Evolutionary conservation across 23 tunicate genomes (phyloP), one percentile per base, ranked within the genome.

Genomic region (Aplidium turbinatum): DNA sequence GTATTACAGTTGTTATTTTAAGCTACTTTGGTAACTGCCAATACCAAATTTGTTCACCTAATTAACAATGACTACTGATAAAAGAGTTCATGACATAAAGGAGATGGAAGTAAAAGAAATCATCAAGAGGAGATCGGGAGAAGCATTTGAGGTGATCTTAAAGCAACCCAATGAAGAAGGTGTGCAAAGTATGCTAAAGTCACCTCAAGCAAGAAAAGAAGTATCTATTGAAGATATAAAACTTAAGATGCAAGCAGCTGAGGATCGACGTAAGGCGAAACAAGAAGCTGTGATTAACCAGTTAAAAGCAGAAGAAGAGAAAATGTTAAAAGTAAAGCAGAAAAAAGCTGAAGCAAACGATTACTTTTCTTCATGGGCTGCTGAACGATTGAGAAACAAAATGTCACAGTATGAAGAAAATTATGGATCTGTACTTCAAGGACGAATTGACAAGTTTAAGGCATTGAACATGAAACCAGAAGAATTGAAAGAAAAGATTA

Each of bases 301-400:
- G 18, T 55, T 64, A 4, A 84, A 84, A 35, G 57, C 82, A 20
- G 90, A 84, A 65, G 90, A 84, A 40, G 82, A 75, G 47, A 84
- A 84, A 47, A 55, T 84, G 31, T 40, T 75, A 19, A 76, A 84
- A 33, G 90, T 47, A 3, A 75, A 84, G 47, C 82, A 75, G 77
- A 84, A 84, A 53, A 84, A 76, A 68, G 77, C 82, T 19, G 82
- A 84, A 55, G 90, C 66, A 1, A 61, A 84, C 48, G 90, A 84
- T 21, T 34, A 39, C 11, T 84, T 84, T 35, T 38, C 47, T 16
- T 71, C 47, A 24, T 72, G 66, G 82, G 90, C 79, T 7, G 76
- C 76, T 21, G 71, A 75, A 28, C 82, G 76, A 26, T 47, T 84
- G 55, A 76, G 65, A 60, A 57, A 51, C 0, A 76, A 84, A 57